phyloP scores from a whole-genome alignment of 2,797 vertebrate species.

The Caiman crocodilus region DNA sequence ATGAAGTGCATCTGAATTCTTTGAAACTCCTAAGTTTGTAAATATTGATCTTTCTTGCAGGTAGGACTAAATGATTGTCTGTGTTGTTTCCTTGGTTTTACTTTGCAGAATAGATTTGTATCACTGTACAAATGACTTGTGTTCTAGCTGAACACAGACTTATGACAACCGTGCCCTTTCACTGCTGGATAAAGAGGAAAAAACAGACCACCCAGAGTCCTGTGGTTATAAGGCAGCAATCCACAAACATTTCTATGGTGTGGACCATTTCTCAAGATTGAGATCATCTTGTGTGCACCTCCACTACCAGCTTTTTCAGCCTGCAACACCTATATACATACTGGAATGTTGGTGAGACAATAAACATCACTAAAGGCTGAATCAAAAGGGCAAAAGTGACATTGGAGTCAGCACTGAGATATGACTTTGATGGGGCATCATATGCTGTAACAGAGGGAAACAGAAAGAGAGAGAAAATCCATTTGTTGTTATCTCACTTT shows the following conservation, averaged over 20 bases:
- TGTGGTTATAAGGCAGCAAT: not conserved
- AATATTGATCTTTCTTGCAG: not conserved
- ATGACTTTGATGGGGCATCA: not conserved
- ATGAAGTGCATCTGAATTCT: not conserved
- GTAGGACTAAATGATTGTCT: not conserved
- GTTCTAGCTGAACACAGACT: not conserved
- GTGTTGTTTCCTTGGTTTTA: not conserved
- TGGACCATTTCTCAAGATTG: rapidly evolving
- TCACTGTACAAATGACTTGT: not conserved
- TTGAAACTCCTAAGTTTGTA: not conserved
- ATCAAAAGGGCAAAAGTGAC: not conserved
- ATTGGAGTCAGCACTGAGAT: not conserved
- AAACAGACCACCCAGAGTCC: not conserved
- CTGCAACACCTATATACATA: not conserved
- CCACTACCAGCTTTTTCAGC: not conserved
- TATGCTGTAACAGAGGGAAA: not conserved
- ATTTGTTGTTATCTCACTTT: not conserved
- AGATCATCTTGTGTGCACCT: not conserved
- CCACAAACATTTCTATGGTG: not conserved
- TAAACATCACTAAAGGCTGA: not conserved
- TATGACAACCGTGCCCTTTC: not conserved
- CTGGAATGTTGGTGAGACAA: not conserved
- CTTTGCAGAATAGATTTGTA: not conserved
- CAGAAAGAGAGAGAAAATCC: not conserved
- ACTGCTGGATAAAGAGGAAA: not conserved